Percentiles rank a stretch among this genome's conserved stretches.
These are phyloP conservation scores for Spermophilus dauricus DNA, from an alignment of 2,113 vertebrate genomes.

Conservation along the genomic window DNA sequence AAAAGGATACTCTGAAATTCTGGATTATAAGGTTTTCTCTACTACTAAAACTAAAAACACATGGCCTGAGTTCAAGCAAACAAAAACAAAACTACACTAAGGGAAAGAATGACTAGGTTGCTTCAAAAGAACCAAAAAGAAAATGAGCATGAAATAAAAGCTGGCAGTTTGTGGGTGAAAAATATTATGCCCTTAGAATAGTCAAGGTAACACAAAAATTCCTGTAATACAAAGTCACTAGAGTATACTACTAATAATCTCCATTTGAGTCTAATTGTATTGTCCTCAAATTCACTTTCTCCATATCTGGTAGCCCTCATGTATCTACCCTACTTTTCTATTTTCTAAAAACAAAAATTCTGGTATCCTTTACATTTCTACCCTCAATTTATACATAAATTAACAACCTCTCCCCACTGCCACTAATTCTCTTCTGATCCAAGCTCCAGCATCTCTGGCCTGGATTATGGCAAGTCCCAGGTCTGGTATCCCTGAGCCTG, in stretches of 20 bases:
- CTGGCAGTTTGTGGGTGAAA: not conserved
- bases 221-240: conserved; percentile 28
- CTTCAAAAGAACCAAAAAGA: conserved; percentile 52
- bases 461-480: not conserved
- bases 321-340: not conserved
- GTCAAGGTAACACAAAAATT: not conserved
- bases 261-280: not conserved
- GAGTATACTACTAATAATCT: not conserved
- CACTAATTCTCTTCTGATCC: not conserved
- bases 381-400: not conserved
- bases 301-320: not conserved
- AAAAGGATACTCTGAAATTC: conserved; percentile 42
- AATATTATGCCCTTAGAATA: not conserved
- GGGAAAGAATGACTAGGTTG: conserved; percentile 17
- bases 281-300: conserved; percentile 13
- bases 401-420: not conserved
- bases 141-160: conserved; percentile 5
- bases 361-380: not conserved
- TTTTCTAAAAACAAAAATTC: conserved; percentile 9
- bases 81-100: conserved; percentile 54
- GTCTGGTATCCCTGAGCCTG: not conserved
- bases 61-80: conserved; percentile 49
- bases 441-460: not conserved
- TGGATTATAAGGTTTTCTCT: not conserved
- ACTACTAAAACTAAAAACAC: conserved; percentile 33